Conservation (phyloP, 2,888 invertebrate species). For the Tachina grossa region DNA sequence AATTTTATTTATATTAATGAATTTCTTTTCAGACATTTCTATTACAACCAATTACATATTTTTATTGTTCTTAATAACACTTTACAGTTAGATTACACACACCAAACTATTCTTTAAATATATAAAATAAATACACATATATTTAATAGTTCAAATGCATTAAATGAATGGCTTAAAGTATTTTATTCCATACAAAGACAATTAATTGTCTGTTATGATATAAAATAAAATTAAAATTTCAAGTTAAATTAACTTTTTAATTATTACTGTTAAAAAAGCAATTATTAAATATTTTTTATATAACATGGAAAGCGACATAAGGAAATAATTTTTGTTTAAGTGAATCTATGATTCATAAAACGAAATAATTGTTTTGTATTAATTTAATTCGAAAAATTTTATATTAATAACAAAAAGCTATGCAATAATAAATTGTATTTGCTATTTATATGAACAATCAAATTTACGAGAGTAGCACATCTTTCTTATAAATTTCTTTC, state of each 20-base stretch:
- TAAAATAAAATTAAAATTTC: background rate
- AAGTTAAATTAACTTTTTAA: background rate
- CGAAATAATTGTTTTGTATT: too few species aligned
- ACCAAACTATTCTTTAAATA: background rate
- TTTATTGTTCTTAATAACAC: background rate
- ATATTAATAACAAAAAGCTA: too few species aligned
- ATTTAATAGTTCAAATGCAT: background rate
- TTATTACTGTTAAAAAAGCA: background rate
- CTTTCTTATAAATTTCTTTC: too few species aligned
- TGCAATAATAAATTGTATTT: too few species aligned
- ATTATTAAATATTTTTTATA: background rate
- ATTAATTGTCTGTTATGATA: background rate
- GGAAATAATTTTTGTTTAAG: background rate
- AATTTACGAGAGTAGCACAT: too few species aligned
- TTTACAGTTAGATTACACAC: too few species aligned
- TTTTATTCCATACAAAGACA: constrained; percentile 12
- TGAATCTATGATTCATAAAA: background rate
- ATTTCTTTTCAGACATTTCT: background rate
- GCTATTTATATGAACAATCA: too few species aligned
- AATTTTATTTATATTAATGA: background rate
- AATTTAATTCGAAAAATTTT: too few species aligned
- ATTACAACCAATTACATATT: constrained; percentile 1
- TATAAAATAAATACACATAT: background rate
- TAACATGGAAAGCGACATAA: background rate
- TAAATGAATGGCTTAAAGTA: background rate